These are phyloP conservation scores for Pachymerium ferrugineum DNA, from an alignment of 2,888 invertebrate species.

Conservation along the genomic window DNA sequence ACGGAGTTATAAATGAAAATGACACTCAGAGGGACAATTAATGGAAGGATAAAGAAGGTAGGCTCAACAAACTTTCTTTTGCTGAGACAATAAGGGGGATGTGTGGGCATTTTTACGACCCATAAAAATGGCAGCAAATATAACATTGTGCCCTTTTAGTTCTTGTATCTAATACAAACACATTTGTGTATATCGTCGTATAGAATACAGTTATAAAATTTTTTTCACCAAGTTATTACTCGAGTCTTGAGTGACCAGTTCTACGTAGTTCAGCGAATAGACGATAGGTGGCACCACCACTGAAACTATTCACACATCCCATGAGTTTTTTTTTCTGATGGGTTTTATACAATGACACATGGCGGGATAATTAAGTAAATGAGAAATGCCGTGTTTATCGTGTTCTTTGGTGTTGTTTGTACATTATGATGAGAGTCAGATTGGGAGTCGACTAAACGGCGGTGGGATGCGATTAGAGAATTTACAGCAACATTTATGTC, in stretches of 20 bases:
- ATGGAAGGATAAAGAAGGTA: conserved; percentile 13
- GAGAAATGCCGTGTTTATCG: conserved; percentile 27
- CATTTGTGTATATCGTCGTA: too few species aligned
- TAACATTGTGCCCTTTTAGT: conserved; percentile 6
- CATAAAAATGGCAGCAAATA: conserved; percentile 6
- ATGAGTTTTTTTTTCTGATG: neutral
- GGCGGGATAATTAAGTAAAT: conserved; percentile 28
- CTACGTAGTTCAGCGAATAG: neutral
- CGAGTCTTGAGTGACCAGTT: conserved; percentile 8
- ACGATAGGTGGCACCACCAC: conserved; percentile 28
- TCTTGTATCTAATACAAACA: neutral
- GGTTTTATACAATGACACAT: conserved; percentile 20
- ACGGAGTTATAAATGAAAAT: conserved; percentile 6
- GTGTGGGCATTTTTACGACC: conserved; percentile 18
- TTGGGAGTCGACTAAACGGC: conserved; percentile 27
- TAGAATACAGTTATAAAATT: neutral
- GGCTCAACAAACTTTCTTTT: conserved; percentile 19
- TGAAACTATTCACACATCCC: neutral
- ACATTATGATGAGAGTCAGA: conserved; percentile 24
- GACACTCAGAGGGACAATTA: conserved; percentile 9
- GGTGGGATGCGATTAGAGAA: conserved; percentile 27
- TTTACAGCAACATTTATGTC: conserved; percentile 27
- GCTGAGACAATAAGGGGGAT: conserved; percentile 4
- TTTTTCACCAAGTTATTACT: neutral
- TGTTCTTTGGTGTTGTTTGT: conserved; percentile 23